Base-by-base conservation (phyloP, 2,888 invertebrate species). In the Bellardia pandia region DNA sequence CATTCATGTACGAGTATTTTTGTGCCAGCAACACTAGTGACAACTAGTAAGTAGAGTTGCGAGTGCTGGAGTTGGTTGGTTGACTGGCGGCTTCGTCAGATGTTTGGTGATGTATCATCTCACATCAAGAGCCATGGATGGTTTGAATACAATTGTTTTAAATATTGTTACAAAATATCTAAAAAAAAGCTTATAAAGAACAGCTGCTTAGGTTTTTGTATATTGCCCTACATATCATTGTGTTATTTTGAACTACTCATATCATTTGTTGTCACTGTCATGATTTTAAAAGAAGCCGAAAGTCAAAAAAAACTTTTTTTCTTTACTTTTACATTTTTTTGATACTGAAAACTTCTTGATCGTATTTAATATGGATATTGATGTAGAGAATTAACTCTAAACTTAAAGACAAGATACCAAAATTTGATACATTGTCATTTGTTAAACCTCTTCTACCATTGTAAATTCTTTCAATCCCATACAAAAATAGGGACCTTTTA, bases 41-140 rank as follows among this genome's bases (percentile, higher is more conserved):
- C 79, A 84, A 83, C 86, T 76, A 78, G 66, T 72, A 64, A 78
- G 71, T 56, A 62, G 53, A 69, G 64, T 58, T 48, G 60, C 48
- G 58, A 69, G 53, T 64, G 64, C 16, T 42, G 62, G 40, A 58
- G 51, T 64, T 72, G 40, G 62, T 83, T 71, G 69, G 37, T 68
- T 66, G 58, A 33, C 58, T 74, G 48, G n/a, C 74, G 51, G 66
- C 16, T 86, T 77, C 75, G 53, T 80, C 56, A 68, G 64, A 71
- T 78, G 76, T 33, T 53, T 48, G 62, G 66, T 78, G 75, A 87
- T 82, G 81, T 85, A 85, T 82, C 69, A 82, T 58, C 58, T 75
- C 69, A 42, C 81, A 81, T 74, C 74, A 69, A 74, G 81, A 78
- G 80, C 81, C 84, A 85, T 81, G 77, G 77, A 81, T 86, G 75